These are phyloP conservation scores for Erpornis zantholeuca DNA, from an alignment of 2,113 vertebrate genomes.

Conservation along the genomic window DNA sequence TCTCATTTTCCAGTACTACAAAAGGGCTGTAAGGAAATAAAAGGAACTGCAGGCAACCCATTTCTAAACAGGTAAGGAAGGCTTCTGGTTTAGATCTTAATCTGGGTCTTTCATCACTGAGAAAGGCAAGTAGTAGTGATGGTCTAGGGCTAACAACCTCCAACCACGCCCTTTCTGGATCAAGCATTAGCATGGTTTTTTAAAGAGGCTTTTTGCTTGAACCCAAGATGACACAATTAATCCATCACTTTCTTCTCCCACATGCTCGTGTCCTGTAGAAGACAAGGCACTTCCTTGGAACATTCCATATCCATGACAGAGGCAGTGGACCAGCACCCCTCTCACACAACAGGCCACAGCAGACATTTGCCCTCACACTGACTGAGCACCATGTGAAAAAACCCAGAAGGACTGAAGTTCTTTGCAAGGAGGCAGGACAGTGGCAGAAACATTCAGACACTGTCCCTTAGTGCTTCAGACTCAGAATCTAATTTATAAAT, in stretches of 20 bases:
- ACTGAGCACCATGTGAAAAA: background rate
- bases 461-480: background rate
- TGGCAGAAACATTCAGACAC: background rate
- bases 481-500: fast-evolving
- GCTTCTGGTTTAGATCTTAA: background rate
- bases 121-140: background rate
- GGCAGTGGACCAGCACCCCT: background rate
- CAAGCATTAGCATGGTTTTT: background rate
- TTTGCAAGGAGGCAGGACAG: background rate
- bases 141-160: background rate
- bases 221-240: background rate
- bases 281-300: background rate
- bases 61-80: background rate
- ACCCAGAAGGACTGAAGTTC: background rate
- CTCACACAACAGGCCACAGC: background rate
- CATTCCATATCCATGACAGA: fast-evolving
- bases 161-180: background rate
- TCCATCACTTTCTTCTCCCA: fast-evolving
- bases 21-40: background rate
- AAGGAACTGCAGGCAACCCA: background rate
- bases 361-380: fast-evolving
- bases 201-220: background rate
- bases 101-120: background rate
- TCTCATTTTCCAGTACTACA: background rate
- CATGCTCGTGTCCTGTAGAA: background rate